Base-by-base conservation (phyloP, 2,888 invertebrate genomes). In the Lycophotia porphyrea region DNA sequence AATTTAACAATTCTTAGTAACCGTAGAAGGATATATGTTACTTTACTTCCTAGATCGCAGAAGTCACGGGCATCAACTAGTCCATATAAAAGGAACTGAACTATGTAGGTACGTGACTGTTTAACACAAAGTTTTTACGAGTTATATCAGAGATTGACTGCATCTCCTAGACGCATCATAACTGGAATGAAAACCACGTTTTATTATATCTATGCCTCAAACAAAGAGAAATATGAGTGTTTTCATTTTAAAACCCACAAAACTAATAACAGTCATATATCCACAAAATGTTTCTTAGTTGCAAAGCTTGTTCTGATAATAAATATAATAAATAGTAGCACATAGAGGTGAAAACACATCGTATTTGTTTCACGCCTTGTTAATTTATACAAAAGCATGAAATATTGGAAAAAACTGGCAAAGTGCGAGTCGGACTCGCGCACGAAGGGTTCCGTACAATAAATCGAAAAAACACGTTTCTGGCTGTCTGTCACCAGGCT, bases 161-260 rank as follows among this genome's bases (percentile, higher is more conserved):
- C 27, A 49, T 31, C 18, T n/a, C 18, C 4, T 24, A n/a, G 9
- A 21, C 18, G 31, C 8, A 34, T 47, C 27, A 71, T 31, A 61
- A 11, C 55, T 27, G 15, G 18, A 66, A 58, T 44, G 11, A 71
- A 47, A 65, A 72, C 61, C 44, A 73, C 1, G 21, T 52, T 69
- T 77, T 44, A 66, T 71, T 60, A n/a, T 18, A 36, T 34, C 27
- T 64, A n/a, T 49, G 5, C 13, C 31, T 36, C 42, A 52, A 61
- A 72, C 60, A 69, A 71, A 55, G 47, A 69, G n/a, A 80, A 36
- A 60, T 55, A 15, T 55, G 34, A 49, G 5, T 64, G 44, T 64
- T 78, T 64, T 36, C 18, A 64, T 74, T 67, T 68, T 55, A 52
- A 34, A 61, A 70, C 47, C 15, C 34, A 47, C 34, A 31, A 60